Base-by-base conservation (phyloP, 2,113 vertebrate genomes). In the Cebus imitator region DNA sequence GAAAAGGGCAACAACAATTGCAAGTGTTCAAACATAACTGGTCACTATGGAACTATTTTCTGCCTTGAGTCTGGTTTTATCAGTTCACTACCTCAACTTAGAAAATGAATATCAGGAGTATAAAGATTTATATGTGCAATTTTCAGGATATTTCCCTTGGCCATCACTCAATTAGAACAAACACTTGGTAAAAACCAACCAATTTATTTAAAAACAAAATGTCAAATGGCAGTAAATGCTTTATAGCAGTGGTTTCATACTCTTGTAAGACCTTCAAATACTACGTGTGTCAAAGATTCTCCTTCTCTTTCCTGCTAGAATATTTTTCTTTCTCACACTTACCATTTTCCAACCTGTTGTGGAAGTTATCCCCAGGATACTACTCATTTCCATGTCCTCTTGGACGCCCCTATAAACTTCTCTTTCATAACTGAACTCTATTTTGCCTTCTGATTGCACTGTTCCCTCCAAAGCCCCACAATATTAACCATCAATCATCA, bases 101-200 rank as follows among this genome's bases (percentile, higher is more conserved):
- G 9, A 73, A 64, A 94, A 94, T 83, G 75, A 89, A 83, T 89
- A 72, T 37, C 80, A 73, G 88, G n/a, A 68, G 25, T 81, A 6
- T 85, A 93, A 10, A 89, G 37, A 84, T 91, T 98, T 94, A 93
- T 91, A 27, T 23, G 57, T 98, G 72, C 57, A 85, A 80, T 94
- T 98, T 97, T 89, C 70, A 95, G 4, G 75, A 4, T 75, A 90
- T 96, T 87, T 86, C 35, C 94, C 78, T 96, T 82, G 87, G 88
- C 92, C 17, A 45, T 68, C 79, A 96, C 91, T 43, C 95, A 87
- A 68, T 91, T 96, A 90, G 79, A 96, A 95, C 37, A 3, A 94
- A 97, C 16, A 80, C 50, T 58, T 18, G 64, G 50, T 95, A 78
- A 94, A 92, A 90, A 58, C 6, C 58, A 45, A 10, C 10, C 50